These are phyloP conservation scores for Atta texana DNA, from an alignment of 1,140 invertebrate species.

Conservation along the genomic window DNA sequence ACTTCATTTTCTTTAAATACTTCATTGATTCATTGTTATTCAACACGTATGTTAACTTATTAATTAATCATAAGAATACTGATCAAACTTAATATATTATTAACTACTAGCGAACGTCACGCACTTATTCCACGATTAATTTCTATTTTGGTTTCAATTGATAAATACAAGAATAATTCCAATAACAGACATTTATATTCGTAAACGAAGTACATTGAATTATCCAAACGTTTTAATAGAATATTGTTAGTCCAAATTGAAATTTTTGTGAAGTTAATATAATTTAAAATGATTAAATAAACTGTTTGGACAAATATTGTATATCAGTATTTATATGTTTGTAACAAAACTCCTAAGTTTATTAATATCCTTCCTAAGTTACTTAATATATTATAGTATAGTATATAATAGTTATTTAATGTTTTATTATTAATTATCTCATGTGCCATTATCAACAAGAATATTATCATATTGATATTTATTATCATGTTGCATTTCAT, in stretches of 20 bases:
- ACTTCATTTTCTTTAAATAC: neutral
- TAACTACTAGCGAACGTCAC: slow-evolving; percentile 15
- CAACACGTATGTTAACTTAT: slow-evolving; percentile 26
- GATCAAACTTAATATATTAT: slow-evolving; percentile 36
- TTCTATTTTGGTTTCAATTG: slow-evolving; percentile 39
- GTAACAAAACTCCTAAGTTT: neutral
- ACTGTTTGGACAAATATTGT: neutral
- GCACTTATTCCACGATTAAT: slow-evolving; percentile 41
- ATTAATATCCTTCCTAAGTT: neutral
- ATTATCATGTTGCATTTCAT: slow-evolving; percentile 14
- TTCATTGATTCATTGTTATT: neutral
- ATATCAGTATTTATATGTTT: neutral
- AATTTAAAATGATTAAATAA: neutral
- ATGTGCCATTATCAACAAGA: neutral
- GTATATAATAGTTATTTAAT: too few species aligned
- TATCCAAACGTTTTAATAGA: slow-evolving; percentile 8
- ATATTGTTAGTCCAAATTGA: neutral
- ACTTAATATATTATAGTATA: neutral
- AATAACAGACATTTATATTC: slow-evolving; percentile 32
- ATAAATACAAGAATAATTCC: slow-evolving; percentile 27
- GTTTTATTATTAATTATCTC: neutral
- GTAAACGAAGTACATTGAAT: neutral
- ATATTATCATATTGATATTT: neutral
- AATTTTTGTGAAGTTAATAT: neutral
- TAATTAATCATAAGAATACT: slow-evolving; percentile 48